Evolutionary conservation across 2,113 vertebrate genomes (phyloP).

Genomic region (Heterochromis multidens): DNA sequence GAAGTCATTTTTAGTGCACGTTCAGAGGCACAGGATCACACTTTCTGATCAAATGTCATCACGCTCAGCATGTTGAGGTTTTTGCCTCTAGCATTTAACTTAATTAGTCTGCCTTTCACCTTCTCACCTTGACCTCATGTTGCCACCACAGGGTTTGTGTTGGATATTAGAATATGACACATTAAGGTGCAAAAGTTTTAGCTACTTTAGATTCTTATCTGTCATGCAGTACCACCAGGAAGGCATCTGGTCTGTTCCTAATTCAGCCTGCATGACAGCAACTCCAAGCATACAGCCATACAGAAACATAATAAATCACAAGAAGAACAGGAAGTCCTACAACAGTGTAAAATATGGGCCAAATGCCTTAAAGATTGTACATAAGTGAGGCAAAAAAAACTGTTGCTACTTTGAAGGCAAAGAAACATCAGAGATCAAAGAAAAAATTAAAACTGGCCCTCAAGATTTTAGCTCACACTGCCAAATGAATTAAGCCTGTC

Average conservation of each 20-base stretch:
- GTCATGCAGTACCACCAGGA: neutral
- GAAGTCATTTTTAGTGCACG: constrained; percentile 1
- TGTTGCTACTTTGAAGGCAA: neutral
- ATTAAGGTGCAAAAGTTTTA: neutral
- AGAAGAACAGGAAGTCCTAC: neutral
- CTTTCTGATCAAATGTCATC: constrained; percentile 39
- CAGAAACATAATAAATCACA: neutral
- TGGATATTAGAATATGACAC: neutral
- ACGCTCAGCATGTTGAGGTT: constrained; percentile 22
- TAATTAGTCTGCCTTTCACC: constrained; percentile 45
- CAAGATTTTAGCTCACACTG: neutral
- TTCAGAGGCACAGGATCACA: constrained; percentile 11
- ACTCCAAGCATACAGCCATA: neutral
- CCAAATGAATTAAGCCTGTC: neutral
- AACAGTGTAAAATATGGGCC: neutral
- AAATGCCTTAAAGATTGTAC: neutral
- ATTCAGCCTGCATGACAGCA: neutral
- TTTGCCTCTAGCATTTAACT: neutral
- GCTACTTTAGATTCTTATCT: rapidly evolving
- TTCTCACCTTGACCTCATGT: constrained; percentile 34
- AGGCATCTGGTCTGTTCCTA: neutral
- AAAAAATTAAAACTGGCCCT: rapidly evolving
- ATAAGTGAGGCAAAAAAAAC: neutral
- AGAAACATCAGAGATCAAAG: neutral
- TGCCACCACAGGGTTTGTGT: neutral